phyloP scores from a whole-genome alignment of 2,113 vertebrate genomes.

The Passer montanus region DNA sequence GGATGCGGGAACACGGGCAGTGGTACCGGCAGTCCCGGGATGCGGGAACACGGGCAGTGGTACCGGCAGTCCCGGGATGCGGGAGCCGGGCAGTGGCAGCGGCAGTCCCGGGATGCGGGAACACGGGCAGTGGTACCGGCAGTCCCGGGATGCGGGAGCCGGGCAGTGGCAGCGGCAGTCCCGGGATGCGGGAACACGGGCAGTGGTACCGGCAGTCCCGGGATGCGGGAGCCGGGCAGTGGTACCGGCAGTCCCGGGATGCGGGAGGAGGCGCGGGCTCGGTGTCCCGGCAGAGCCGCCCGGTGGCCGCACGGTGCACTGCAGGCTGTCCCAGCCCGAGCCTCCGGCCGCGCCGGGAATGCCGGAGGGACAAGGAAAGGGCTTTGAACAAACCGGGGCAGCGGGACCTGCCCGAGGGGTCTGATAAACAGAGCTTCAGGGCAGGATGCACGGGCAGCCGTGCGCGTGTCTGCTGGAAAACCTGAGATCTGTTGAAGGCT shows the following conservation, averaged over 20 bases:
- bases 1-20: neutral
- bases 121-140: too few relatives aligned
- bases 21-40: neutral
- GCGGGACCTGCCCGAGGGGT: neutral
- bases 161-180: neutral
- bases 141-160: neutral
- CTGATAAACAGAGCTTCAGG: neutral
- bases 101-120: neutral
- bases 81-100: neutral
- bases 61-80: neutral
- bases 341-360: neutral
- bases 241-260: neutral
- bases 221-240: neutral
- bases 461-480: neutral
- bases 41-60: too few relatives aligned
- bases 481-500: neutral
- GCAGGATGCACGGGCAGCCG: neutral
- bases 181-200: too few relatives aligned
- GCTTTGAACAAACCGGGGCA: neutral
- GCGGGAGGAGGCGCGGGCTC: neutral
- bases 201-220: neutral
- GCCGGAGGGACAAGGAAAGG: neutral
- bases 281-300: neutral
- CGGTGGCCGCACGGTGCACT: neutral
- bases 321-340: neutral